Base-by-base conservation (phyloP, 2,113 vertebrate species). In the Prionailurus bengalensis region DNA sequence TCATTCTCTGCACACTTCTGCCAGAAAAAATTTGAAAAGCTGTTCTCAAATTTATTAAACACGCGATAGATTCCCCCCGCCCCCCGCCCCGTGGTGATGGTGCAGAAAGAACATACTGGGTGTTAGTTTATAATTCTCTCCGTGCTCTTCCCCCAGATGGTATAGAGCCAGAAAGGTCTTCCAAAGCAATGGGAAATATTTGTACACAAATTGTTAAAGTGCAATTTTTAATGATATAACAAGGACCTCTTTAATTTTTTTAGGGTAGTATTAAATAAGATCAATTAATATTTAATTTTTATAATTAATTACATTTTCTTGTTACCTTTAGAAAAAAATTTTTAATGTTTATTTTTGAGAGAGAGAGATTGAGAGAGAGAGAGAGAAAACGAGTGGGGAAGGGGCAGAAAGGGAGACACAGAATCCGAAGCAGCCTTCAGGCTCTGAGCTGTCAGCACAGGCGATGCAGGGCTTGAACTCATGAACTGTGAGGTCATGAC, bases 281-380 rank as follows among this genome's bases (percentile, higher is more conserved):
- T 78, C 55, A 85, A 51, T 39, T 51, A 74, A 73, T 45, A 91
- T 63, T 84, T 84, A 48, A 53, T 73, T 79, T 94, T 95, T 61
- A 88, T 16, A 87, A 48, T 76, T 83, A 90, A 66, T 84, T 89
- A 27, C 11, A 61, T 42, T 80, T 78, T 97, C 36, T 86, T 88
- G 19, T 80, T 89, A 79, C 42, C 80, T 89, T 81, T 8, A 19
- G 15, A 58, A 61, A 16, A 58, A 61, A 61, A 66, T 14, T 6
- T 31, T 61, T 61, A 61, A 25, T 23, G 58, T 61, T 61, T 61
- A 61, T 61, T 23, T 61, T 61, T 61, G 58, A 61, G 58, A 61
- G 58, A 61, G 58, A 58, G 55, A 55, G 42, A 42, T 42, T 42
- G 16, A 12, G 11, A 55, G 55, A 58, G 42, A 42, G 53, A 55